Evolutionary conservation across 2,888 invertebrate species (phyloP).

Genomic region (Sepiola atlantica): DNA sequence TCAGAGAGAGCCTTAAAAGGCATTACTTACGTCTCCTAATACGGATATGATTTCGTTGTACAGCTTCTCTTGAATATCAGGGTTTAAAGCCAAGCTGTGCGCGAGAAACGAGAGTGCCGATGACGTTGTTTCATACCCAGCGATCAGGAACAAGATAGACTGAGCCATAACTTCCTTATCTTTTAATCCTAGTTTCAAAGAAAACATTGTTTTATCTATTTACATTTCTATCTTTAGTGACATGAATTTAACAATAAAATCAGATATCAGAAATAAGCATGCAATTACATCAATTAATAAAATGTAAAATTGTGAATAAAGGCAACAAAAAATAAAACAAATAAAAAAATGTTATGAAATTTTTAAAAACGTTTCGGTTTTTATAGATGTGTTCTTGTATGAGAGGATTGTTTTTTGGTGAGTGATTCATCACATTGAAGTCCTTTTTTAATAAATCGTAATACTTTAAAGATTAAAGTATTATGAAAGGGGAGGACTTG

Average conservation of each 20-base stretch:
- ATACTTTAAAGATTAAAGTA: too few species aligned
- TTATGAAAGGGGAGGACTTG: too few species aligned
- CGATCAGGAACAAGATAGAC: constrained; percentile 59
- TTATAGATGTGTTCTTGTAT: too few species aligned
- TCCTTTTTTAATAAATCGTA: too few species aligned
- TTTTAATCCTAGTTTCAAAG: neutral
- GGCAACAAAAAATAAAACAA: too few species aligned
- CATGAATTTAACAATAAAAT: neutral
- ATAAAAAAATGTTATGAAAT: too few species aligned
- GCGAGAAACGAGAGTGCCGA: constrained; percentile 55
- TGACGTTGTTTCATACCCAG: constrained; percentile 62
- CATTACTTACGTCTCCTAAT: constrained; percentile 54
- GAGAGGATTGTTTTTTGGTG: too few species aligned
- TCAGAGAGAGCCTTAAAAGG: neutral
- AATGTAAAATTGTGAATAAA: too few species aligned
- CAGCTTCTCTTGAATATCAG: constrained; percentile 58
- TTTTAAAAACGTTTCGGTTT: too few species aligned
- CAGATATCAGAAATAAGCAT: neutral
- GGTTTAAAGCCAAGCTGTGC: constrained; percentile 57
- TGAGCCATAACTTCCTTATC: constrained; percentile 55
- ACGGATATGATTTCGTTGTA: constrained; percentile 55
- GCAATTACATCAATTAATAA: too few species aligned
- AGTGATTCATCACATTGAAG: too few species aligned
- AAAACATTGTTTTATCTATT: neutral
- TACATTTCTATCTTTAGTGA: neutral